Conservation (phyloP, 2,888 invertebrate genomes). For the Hanleya hanleyi region DNA sequence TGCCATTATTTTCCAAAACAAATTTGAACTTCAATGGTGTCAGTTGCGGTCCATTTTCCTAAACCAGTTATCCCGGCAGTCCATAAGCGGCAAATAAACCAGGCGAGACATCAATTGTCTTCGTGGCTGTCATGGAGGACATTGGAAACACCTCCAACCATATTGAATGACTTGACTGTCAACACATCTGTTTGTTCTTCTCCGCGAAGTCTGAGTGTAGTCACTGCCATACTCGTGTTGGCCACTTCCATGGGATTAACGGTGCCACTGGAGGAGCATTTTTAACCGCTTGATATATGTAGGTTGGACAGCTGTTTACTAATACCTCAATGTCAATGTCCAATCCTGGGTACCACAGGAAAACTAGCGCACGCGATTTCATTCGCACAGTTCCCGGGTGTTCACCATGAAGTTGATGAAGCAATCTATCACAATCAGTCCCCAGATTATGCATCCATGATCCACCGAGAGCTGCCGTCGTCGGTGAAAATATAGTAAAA, state of each 20-base stretch:
- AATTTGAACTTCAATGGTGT: conserved; percentile 29
- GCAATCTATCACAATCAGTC: not conserved
- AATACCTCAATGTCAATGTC: not conserved
- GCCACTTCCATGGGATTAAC: not conserved
- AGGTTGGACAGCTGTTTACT: not conserved
- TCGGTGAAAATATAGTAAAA: not conserved
- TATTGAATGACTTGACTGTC: conserved; percentile 18
- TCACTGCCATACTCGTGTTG: not conserved
- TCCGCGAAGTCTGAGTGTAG: not conserved
- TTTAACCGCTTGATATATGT: not conserved
- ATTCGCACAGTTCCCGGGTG: not conserved
- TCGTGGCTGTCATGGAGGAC: not conserved
- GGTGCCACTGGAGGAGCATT: not conserved
- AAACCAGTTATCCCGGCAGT: conserved; percentile 23
- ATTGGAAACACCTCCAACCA: conserved; percentile 9
- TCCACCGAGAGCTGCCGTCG: not conserved
- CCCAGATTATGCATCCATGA: not conserved
- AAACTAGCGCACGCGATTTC: not conserved
- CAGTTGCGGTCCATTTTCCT: conserved; percentile 36
- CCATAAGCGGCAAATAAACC: conserved; percentile 24
- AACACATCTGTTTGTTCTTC: no score
- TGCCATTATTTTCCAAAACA: no score
- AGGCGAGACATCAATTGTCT: conserved; percentile 6
- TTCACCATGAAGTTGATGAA: not conserved
- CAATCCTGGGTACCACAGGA: not conserved